phyloP scores from a whole-genome alignment of 2,113 vertebrate species.

The Ictidomys tridecemlineatus region DNA sequence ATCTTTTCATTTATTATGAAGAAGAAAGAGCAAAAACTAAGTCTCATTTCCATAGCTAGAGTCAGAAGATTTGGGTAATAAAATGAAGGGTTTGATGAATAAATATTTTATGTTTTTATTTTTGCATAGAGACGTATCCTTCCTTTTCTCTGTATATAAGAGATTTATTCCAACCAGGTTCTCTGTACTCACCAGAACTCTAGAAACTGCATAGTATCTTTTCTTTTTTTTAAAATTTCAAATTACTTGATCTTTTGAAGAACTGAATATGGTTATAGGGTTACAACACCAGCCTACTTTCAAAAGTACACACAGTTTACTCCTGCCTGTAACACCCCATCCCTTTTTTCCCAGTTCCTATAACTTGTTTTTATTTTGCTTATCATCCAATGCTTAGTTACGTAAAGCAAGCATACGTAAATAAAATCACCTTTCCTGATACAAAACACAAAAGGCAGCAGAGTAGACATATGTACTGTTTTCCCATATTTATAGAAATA shows the following conservation, averaged over 20 bases:
- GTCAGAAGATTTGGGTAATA: not conserved
- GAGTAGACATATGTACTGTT: not conserved
- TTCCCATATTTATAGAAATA: not conserved
- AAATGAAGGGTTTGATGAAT: not conserved
- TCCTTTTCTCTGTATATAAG: not conserved
- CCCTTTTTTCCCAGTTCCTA: not conserved
- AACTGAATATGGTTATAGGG: not conserved
- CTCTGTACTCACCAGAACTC: not conserved
- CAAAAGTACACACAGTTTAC: not conserved
- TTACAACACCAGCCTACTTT: not conserved
- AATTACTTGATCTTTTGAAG: conserved; percentile 38
- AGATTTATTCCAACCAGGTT: not conserved
- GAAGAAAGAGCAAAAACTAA: not conserved
- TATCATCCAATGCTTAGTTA: not conserved
- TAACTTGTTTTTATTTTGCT: not conserved
- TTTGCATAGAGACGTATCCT: not conserved
- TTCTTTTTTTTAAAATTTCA: not conserved
- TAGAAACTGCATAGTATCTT: not conserved
- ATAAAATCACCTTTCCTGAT: not conserved
- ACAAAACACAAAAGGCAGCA: not conserved
- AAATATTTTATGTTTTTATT: not conserved
- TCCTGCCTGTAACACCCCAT: no score
- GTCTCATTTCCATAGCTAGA: not conserved
- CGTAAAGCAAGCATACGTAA: not conserved
- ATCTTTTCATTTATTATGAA: not conserved